phyloP scores from a whole-genome alignment of 1,140 invertebrate species.

The Drosophila sproati region DNA sequence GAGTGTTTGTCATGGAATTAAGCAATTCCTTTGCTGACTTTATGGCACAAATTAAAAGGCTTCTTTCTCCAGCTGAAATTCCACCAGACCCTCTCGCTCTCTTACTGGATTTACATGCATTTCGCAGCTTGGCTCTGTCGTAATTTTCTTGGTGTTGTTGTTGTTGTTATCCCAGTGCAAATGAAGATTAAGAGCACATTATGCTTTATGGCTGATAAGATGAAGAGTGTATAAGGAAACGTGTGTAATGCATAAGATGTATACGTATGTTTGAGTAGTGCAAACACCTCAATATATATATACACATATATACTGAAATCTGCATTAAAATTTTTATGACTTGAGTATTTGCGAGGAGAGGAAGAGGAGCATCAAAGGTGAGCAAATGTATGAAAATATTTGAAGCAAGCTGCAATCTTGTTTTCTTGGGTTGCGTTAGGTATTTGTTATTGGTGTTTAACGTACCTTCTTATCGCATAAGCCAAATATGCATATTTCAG shows the following conservation, averaged over 20 bases:
- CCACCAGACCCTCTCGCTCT: neutral
- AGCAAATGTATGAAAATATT: neutral
- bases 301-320: conserved; percentile 11
- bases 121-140: conserved; percentile 4
- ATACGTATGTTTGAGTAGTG: neutral
- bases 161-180: conserved; percentile 28
- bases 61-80: conserved; percentile 36
- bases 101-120: neutral
- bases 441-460: too few species aligned
- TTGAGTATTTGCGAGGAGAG: conserved; percentile 13
- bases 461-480: too few species aligned
- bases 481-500: too few species aligned
- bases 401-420: neutral
- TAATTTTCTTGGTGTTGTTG: conserved; percentile 7
- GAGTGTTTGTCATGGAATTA: conserved; percentile 74
- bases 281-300: conserved; percentile 26
- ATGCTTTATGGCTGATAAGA: conserved; percentile 48
- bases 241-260: neutral
- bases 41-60: conserved; percentile 73
- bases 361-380: neutral
- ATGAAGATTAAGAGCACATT: conserved; percentile 56
- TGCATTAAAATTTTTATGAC: conserved; percentile 15
- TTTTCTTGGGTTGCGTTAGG: too few species aligned
- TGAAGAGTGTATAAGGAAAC: conserved; percentile 29
- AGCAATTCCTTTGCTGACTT: conserved; percentile 72